A percentile compares a stretch with the other conserved stretches of the same genome.
phyloP scores from a whole-genome alignment of 2,888 invertebrate genomes.

The Cantharis rufa region DNA sequence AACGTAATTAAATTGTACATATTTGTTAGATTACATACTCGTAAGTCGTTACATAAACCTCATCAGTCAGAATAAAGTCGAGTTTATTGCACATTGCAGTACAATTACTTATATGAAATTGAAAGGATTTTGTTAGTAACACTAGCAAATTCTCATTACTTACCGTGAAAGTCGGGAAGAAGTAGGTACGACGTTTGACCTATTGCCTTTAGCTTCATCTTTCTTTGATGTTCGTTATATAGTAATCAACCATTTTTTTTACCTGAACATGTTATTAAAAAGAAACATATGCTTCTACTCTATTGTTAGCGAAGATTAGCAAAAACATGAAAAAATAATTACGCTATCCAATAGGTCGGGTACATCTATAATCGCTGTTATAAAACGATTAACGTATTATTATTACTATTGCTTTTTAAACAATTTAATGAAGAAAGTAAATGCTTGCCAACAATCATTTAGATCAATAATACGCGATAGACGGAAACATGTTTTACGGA shows the following conservation, averaged over 20 bases:
- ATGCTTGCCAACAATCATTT: neutral
- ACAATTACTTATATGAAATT: constrained; percentile 9
- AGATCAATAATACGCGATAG: neutral
- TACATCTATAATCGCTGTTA: neutral
- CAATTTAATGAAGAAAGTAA: neutral
- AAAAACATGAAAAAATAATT: neutral
- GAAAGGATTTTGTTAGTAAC: constrained; percentile 10
- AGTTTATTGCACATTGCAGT: neutral
- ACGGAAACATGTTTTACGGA: neutral
- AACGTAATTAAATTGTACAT: neutral
- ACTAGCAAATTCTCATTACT: constrained; percentile 14
- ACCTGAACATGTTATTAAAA: neutral
- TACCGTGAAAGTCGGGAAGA: constrained; percentile 17
- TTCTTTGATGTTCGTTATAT: constrained; percentile 7
- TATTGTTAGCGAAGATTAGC: neutral
- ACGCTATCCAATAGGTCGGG: neutral
- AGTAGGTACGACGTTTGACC: constrained; percentile 6
- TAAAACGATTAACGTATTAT: neutral
- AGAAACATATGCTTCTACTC: neutral
- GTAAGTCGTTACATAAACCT: constrained; percentile 7
- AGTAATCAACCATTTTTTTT: constrained; percentile 7
- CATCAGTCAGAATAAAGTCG: neutral
- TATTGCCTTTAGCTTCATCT: constrained; percentile 17
- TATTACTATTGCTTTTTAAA: neutral
- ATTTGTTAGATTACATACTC: neutral